Evolutionary conservation across 2,888 invertebrate genomes (phyloP).

Genomic region (Andrena camellia): DNA sequence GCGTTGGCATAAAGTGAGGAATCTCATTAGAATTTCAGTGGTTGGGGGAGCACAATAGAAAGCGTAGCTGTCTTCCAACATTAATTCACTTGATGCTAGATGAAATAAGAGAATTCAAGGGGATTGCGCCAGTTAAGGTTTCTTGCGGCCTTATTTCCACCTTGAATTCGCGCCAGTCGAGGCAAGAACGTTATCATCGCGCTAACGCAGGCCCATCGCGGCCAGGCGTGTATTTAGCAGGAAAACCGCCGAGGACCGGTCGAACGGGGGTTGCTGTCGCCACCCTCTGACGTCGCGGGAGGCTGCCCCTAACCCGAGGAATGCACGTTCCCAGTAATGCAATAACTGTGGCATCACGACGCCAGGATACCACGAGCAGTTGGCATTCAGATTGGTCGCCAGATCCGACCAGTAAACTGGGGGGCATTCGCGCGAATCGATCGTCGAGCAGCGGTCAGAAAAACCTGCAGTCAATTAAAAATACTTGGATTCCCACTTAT

Average conservation of each 20-base stretch:
- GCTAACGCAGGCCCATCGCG: background rate
- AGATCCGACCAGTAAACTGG: slow-evolving; percentile 47
- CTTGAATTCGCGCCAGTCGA: background rate
- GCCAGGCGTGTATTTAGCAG: slow-evolving; percentile 57
- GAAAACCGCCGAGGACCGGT: slow-evolving; percentile 59
- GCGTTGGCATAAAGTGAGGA: background rate
- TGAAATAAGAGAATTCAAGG: background rate
- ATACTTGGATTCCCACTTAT: slow-evolving; percentile 37
- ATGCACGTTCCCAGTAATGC: slow-evolving; percentile 74
- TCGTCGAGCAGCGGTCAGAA: slow-evolving; percentile 23
- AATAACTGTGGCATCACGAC: slow-evolving; percentile 74
- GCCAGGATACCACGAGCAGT: slow-evolving; percentile 70
- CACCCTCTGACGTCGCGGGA: slow-evolving; percentile 54
- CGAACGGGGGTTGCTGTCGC: slow-evolving; percentile 55
- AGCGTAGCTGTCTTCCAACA: too few relatives aligned
- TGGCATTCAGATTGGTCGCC: slow-evolving; percentile 73
- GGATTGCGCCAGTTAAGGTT: background rate
- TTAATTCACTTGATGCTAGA: background rate
- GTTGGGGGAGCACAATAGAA: background rate
- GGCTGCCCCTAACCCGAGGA: slow-evolving; percentile 65
- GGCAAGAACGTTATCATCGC: slow-evolving; percentile 39
- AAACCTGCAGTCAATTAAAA: slow-evolving; percentile 43
- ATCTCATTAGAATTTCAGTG: background rate
- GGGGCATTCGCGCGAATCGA: slow-evolving; percentile 57
- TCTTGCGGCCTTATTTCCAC: background rate